Percentiles rank a stretch among this genome's conserved stretches.
These are phyloP conservation scores for Pseudanteris insignis DNA, from an alignment of 2,888 invertebrate genomes.

Conservation along the genomic window DNA sequence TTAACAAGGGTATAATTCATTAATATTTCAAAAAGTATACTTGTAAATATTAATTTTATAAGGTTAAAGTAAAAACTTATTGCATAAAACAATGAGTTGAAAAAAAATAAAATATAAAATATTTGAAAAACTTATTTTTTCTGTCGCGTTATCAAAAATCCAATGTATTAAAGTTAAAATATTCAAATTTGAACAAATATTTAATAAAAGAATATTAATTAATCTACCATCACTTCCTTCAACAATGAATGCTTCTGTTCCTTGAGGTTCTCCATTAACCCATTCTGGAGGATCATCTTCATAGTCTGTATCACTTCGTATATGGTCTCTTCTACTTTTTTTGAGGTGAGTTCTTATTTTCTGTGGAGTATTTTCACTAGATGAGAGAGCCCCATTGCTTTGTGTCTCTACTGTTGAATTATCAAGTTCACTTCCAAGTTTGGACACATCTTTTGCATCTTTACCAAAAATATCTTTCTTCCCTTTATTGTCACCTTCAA, in stretches of 20 bases:
- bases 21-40: too few relatives aligned
- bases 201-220: not conserved
- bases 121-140: not conserved
- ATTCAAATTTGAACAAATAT: conserved; percentile 1
- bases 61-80: too few relatives aligned
- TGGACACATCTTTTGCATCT: conserved; percentile 40
- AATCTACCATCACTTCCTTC: conserved; percentile 61
- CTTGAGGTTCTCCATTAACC: conserved; percentile 62
- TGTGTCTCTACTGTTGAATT: conserved; percentile 30
- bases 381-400: conserved; percentile 10
- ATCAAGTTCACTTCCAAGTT: conserved; percentile 43
- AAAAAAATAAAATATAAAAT: not conserved
- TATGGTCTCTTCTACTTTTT: conserved; percentile 52
- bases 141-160: not conserved
- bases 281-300: conserved; percentile 61
- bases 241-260: conserved; percentile 61
- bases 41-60: too few relatives aligned
- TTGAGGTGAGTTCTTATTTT: conserved; percentile 52
- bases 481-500: conserved; percentile 50
- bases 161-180: not conserved
- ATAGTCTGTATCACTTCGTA: conserved; percentile 51
- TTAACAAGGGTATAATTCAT: too few relatives aligned
- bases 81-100: too few relatives aligned
- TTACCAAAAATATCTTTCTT: conserved; percentile 48
- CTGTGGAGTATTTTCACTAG: conserved; percentile 49